These are phyloP conservation scores for Parochlus steinenii DNA, from an alignment of 2,888 invertebrate genomes.

Conservation along the genomic window DNA sequence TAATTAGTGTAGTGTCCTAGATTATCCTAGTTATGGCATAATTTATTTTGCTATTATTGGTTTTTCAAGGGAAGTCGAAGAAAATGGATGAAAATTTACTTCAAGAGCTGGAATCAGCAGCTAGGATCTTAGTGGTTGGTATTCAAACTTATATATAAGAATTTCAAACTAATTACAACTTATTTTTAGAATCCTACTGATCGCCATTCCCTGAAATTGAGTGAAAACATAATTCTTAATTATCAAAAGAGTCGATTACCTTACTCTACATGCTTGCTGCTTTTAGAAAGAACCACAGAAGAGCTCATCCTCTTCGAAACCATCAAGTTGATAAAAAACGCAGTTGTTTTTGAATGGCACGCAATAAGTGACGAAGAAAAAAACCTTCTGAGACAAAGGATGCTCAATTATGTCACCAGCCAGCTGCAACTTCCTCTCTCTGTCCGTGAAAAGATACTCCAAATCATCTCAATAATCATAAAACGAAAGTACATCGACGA, in stretches of 20 bases:
- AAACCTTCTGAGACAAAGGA: constrained; percentile 53
- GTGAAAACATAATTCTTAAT: constrained; percentile 6
- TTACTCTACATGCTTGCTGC: constrained; percentile 28
- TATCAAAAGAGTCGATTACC: constrained; percentile 3
- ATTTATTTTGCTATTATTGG: no score
- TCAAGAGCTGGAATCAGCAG: constrained; percentile 9
- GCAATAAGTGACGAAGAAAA: constrained; percentile 51
- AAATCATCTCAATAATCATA: constrained; percentile 74
- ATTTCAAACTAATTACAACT: neutral
- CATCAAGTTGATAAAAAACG: constrained; percentile 63
- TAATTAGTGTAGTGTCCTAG: no score
- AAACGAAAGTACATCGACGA: constrained; percentile 69
- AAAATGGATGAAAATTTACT: no score
- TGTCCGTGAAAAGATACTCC: constrained; percentile 31
- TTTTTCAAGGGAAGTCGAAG: no score
- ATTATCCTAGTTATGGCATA: no score
- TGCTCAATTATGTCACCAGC: constrained; percentile 58
- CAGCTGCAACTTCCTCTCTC: constrained; percentile 49
- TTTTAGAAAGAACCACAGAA: constrained; percentile 52
- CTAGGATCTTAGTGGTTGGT: constrained; percentile 7
- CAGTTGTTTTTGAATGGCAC: constrained; percentile 72
- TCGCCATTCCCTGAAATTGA: constrained; percentile 6
- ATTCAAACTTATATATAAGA: neutral
- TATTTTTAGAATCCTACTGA: constrained; percentile 3
- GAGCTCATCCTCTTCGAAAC: constrained; percentile 81